Conservation (phyloP, 1,140 invertebrate species). For the Diorhabda carinulata region DNA sequence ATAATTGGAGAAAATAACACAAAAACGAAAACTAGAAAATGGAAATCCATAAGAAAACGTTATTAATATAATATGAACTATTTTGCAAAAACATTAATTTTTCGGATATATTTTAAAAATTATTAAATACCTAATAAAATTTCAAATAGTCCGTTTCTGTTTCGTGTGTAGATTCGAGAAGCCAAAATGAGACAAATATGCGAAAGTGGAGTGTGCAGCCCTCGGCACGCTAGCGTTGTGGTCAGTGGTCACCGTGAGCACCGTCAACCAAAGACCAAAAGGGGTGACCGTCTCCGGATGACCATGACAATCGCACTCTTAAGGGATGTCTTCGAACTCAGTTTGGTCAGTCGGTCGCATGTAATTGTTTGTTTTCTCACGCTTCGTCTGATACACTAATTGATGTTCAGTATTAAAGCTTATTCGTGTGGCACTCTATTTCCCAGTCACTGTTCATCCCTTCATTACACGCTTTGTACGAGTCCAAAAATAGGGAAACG, state of each 20-base stretch:
- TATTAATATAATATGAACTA: too few species aligned
- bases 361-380: slow-evolving; percentile 45
- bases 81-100: too few species aligned
- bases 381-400: slow-evolving; percentile 5
- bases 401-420: slow-evolving; percentile 4
- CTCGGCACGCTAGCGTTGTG: slow-evolving; percentile 10
- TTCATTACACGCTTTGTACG: slow-evolving; percentile 26
- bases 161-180: neutral
- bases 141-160: slow-evolving; percentile 1
- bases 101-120: too few species aligned
- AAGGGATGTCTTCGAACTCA: slow-evolving; percentile 37
- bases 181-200: slow-evolving; percentile 41
- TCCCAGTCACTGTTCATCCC: slow-evolving; percentile 8
- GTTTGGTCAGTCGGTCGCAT: slow-evolving; percentile 34
- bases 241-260: slow-evolving; percentile 38
- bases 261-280: slow-evolving; percentile 28
- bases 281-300: slow-evolving; percentile 40
- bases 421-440: neutral
- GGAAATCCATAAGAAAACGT: too few species aligned
- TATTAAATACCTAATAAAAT: slow-evolving; percentile 18
- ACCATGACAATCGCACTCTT: slow-evolving; percentile 44
- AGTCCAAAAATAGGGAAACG: slow-evolving; percentile 37
- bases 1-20: too few species aligned
- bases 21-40: too few species aligned
- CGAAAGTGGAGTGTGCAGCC: slow-evolving; percentile 26